Evolutionary conservation across 2,113 vertebrate genomes (phyloP).

Genomic region (Sapayoa aenigma): DNA sequence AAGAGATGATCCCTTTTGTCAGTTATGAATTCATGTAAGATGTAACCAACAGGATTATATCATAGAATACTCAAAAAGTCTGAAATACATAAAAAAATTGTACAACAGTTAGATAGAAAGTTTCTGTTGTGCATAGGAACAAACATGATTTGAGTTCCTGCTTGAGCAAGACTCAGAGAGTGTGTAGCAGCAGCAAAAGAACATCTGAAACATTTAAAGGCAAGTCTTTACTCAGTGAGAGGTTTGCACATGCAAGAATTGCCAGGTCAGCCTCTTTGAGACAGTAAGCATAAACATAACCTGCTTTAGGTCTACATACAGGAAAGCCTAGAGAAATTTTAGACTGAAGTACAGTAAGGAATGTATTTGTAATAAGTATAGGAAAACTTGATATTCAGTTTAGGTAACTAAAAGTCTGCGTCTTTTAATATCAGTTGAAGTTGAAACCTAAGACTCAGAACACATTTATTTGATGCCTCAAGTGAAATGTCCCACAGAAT

Average conservation of each 20-base stretch:
- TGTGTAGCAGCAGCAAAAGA: not conserved
- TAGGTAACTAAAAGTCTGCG: not conserved
- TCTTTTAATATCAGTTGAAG: not conserved
- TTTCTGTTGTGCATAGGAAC: not conserved
- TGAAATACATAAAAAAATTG: not conserved
- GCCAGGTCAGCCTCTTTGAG: not conserved
- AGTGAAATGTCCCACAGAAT: not conserved
- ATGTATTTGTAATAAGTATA: not conserved
- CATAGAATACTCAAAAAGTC: not conserved
- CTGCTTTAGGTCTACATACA: not conserved
- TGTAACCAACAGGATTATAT: not conserved
- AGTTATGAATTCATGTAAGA: not conserved
- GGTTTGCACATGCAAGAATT: not conserved
- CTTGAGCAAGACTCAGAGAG: not conserved
- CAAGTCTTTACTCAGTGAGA: not conserved
- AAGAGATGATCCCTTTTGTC: not conserved
- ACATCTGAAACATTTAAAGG: not conserved
- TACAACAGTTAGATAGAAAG: not conserved
- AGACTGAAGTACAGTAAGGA: not conserved
- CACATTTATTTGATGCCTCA: not conserved
- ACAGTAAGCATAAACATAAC: not conserved
- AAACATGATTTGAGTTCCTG: not conserved
- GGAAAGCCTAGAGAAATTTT: not conserved
- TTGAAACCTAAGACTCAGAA: not conserved
- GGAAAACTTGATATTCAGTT: not conserved